Conservation (phyloP, 2,113 vertebrate species). For the Elachura formosa region DNA sequence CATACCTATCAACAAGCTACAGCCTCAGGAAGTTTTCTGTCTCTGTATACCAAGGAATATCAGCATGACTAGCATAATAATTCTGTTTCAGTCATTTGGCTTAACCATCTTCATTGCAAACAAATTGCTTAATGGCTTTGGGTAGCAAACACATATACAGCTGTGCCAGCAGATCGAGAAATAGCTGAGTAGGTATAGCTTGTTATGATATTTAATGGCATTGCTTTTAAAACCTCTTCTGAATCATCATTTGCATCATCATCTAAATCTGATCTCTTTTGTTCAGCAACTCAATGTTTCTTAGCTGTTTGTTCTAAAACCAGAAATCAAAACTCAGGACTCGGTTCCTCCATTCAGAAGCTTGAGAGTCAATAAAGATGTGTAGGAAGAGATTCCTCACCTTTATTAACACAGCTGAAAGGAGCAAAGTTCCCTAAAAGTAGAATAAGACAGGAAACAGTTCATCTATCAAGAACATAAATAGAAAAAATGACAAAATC, state of each 20-base stretch:
- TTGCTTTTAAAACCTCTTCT: slow-evolving; percentile 15
- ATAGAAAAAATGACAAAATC: slow-evolving; percentile 13
- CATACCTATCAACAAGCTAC: background rate
- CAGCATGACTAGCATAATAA: background rate
- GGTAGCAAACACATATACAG: background rate
- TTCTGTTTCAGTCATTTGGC: background rate
- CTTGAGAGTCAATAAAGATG: background rate
- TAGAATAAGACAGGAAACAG: background rate
- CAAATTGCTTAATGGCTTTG: slow-evolving; percentile 17
- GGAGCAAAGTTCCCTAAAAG: background rate
- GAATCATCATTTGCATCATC: background rate
- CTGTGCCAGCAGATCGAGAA: background rate
- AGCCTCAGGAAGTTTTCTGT: background rate
- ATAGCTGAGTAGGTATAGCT: background rate
- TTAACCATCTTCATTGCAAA: background rate
- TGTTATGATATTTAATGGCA: background rate
- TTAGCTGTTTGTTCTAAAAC: background rate
- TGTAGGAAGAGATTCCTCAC: background rate
- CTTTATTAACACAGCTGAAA: background rate
- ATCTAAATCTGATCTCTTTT: background rate
- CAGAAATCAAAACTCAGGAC: background rate
- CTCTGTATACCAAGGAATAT: background rate
- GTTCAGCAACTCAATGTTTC: background rate
- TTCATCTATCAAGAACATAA: background rate
- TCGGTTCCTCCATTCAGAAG: background rate